Conservation (phyloP, 1,140 invertebrate genomes). For the Antheraea mylitta region DNA sequence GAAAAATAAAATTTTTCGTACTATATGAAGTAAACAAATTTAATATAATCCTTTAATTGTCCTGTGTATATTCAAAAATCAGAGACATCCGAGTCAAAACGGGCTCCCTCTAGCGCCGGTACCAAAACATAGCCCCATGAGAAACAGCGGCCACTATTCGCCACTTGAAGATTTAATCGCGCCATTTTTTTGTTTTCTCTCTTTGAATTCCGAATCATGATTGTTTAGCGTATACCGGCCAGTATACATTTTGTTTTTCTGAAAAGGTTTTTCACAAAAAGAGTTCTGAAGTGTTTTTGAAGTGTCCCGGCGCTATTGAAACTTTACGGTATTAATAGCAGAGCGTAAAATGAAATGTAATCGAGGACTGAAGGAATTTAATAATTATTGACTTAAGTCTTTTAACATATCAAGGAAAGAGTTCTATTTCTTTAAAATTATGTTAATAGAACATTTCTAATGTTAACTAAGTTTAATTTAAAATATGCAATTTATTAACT, state of each 20-base stretch:
- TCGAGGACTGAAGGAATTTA: not conserved
- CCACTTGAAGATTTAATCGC: constrained; percentile 70
- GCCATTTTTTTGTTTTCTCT: constrained; percentile 64
- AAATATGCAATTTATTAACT: too few relatives aligned
- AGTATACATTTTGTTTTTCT: constrained; percentile 25
- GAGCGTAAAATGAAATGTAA: constrained; percentile 1
- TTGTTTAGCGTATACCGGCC: constrained; percentile 52
- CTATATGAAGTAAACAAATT: not conserved
- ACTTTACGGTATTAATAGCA: not conserved
- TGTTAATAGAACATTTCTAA: too few relatives aligned
- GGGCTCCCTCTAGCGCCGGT: constrained; percentile 64
- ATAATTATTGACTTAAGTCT: not conserved
- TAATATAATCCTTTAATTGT: too few relatives aligned
- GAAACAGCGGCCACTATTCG: constrained; percentile 56
- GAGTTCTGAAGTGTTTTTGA: constrained; percentile 2
- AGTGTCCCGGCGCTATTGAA: not conserved
- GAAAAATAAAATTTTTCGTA: too few relatives aligned
- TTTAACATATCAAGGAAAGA: not conserved
- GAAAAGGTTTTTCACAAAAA: constrained; percentile 1
- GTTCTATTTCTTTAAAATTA: too few relatives aligned
- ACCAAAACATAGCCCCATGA: constrained; percentile 72
- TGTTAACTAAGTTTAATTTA: too few relatives aligned
- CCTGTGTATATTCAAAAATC: constrained; percentile 1
- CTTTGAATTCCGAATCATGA: constrained; percentile 43
- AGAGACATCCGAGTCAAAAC: constrained; percentile 25